phyloP scores from a whole-genome alignment of 2,888 invertebrate genomes.

The Acanthosoma haemorrhoidale region DNA sequence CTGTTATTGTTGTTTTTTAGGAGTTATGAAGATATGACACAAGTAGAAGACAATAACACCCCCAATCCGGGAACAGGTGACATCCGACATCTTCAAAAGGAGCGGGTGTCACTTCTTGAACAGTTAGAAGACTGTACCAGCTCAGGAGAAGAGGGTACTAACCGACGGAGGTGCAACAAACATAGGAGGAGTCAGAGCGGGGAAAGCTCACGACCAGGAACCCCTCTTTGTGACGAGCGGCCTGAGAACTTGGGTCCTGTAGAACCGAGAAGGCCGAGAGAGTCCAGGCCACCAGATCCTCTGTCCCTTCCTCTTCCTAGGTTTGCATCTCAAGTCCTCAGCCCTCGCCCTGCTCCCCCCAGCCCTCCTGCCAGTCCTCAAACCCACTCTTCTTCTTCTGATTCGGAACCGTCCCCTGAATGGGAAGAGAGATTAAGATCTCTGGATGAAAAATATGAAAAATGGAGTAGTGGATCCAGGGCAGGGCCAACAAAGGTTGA shows the following conservation, averaged over 20 bases:
- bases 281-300: conserved; percentile 60
- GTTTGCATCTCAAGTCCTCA: conserved; percentile 69
- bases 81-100: conserved; percentile 64
- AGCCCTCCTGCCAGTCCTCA: conserved; percentile 58
- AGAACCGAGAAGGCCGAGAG: conserved; percentile 67
- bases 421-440: conserved; percentile 88
- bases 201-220: conserved; percentile 71
- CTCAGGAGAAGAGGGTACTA: conserved; percentile 44
- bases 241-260: conserved; percentile 67
- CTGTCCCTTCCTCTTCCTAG: conserved; percentile 81
- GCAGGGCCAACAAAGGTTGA: conserved; percentile 42
- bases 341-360: conserved; percentile 49
- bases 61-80: conserved; percentile 46
- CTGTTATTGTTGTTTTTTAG: conserved; percentile 33
- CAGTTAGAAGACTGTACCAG: conserved; percentile 53
- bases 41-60: conserved; percentile 37
- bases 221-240: conserved; percentile 75
- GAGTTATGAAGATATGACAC: conserved; percentile 41
- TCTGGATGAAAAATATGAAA: conserved; percentile 88
- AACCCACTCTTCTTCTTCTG: conserved; percentile 69
- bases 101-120: conserved; percentile 58
- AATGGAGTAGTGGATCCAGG: conserved; percentile 68
- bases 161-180: conserved; percentile 45
- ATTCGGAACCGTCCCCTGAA: conserved; percentile 64
- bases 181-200: conserved; percentile 51